Evolutionary conservation across 2,113 vertebrate species (phyloP), one percentile per base, ranked within the genome.

Genomic region (Phainopepla nitens): DNA sequence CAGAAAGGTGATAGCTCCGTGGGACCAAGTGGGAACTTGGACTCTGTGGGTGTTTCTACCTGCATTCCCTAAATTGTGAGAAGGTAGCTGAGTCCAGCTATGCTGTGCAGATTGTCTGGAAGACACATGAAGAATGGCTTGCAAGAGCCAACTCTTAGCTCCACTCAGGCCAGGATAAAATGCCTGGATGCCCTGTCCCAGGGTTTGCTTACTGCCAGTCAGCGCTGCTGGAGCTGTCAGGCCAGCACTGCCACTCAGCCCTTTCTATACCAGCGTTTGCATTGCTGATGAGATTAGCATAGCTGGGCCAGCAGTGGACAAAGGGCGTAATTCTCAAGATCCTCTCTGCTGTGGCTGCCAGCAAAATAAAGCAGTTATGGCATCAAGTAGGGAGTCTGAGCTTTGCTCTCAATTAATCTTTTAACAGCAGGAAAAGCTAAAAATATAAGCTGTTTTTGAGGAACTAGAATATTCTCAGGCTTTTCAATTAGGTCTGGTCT

Each of bases 241-340:
- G 54, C 65, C 77, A 90, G 71, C 54, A 13, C 44, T 41, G 73
- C 51, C 78, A 10, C 71, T 86, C 14, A 33, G 61, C 35, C 78
- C 65, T 89, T 94, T 93, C 83, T 87, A 24, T 57, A 88, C 45
- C 53, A 39, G 53, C 31, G 61, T 89, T 93, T 91, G 84, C 85
- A 53, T 84, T 91, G 28, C 78, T 91, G 90, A 89, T 91, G 85
- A 87, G 90, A 93, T 93, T 68, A 91, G 70, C n/a, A 25, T 90
- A 80, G 85, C 84, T 87, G 70, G 78, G 82, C 89, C 71, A 35
- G 64, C 28, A 61, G 68, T 92, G 89, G 73, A 77, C 85, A 91
- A 89, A 92, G 56, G 45, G 44, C 3, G 18, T 70, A 50, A 75
- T 89, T 93, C 56, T 81, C 73, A 70, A 78, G 69, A 86, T 78